Evolutionary conservation across 2,888 invertebrate species (phyloP).

Genomic region (Lasioglossum morio): DNA sequence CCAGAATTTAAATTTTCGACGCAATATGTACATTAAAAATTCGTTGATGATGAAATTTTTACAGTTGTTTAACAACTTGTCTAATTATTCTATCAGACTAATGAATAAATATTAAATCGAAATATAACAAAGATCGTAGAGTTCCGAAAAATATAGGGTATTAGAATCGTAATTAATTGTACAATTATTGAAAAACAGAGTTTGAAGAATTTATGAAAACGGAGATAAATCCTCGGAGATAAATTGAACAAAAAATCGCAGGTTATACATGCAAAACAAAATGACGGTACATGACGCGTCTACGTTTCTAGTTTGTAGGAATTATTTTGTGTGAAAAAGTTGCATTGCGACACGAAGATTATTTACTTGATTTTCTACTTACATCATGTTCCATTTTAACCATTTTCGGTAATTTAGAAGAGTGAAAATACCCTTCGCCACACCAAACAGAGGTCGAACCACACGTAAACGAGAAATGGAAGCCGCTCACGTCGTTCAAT

Average conservation of each 20-base stretch:
- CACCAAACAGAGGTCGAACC: slow-evolving; percentile 43
- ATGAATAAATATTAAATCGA: slow-evolving; percentile 1
- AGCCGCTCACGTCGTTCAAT: slow-evolving; percentile 63
- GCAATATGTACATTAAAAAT: neutral
- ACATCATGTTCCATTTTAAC: slow-evolving; percentile 83
- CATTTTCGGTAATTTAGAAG: slow-evolving; percentile 74
- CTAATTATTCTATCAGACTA: neutral
- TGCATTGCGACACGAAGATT: neutral
- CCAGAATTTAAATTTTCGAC: neutral
- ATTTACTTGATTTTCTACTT: slow-evolving; percentile 59
- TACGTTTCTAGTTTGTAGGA: neutral
- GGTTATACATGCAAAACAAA: slow-evolving; percentile 15
- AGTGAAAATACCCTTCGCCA: slow-evolving; percentile 36
- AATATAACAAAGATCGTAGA: neutral
- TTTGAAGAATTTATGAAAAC: neutral
- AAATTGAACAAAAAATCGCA: neutral
- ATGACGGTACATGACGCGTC: neutral
- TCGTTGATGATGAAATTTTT: neutral
- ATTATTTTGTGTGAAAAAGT: neutral
- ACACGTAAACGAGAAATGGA: slow-evolving; percentile 50
- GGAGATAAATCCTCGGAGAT: too few relatives aligned
- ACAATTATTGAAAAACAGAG: neutral
- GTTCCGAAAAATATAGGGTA: neutral
- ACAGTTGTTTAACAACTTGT: neutral
- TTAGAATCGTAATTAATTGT: neutral